Conservation (phyloP, 2,888 invertebrate genomes). For the Danaus chrysippus region DNA sequence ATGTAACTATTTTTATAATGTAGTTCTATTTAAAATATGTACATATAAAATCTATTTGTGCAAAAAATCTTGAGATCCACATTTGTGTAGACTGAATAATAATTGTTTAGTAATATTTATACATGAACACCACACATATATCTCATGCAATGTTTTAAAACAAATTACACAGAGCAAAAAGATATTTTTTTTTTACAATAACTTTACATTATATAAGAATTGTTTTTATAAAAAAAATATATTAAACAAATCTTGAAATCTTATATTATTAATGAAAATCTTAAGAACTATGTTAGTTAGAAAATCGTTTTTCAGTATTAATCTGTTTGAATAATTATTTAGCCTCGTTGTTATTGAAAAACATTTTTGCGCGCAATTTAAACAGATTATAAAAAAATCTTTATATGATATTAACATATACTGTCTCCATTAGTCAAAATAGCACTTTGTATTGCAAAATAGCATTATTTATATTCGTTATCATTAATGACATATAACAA, state of each 20-base stretch:
- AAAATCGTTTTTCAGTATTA: neutral
- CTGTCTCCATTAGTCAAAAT: too few species aligned
- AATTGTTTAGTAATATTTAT: too few species aligned
- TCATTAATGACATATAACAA: too few species aligned
- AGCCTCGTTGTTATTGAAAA: neutral
- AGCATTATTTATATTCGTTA: too few species aligned
- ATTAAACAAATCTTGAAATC: neutral
- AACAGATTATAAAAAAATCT: too few species aligned
- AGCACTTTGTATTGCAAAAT: too few species aligned
- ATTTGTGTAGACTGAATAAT: slow-evolving; percentile 2
- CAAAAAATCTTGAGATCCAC: slow-evolving; percentile 21
- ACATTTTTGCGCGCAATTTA: neutral
- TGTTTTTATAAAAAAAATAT: neutral
- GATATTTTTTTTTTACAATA: slow-evolving; percentile 6
- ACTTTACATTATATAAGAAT: too few species aligned
- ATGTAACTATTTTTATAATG: too few species aligned
- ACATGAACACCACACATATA: too few species aligned
- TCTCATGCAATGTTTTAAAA: too few species aligned
- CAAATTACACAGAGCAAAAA: neutral
- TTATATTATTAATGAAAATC: neutral
- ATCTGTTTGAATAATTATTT: neutral
- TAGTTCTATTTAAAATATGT: neutral
- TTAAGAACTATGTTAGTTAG: neutral
- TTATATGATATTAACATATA: too few species aligned
- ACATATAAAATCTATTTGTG: slow-evolving; percentile 20